Evolutionary conservation across 2,113 vertebrate species (phyloP).

Genomic region (Periophthalmodon schlosseri): DNA sequence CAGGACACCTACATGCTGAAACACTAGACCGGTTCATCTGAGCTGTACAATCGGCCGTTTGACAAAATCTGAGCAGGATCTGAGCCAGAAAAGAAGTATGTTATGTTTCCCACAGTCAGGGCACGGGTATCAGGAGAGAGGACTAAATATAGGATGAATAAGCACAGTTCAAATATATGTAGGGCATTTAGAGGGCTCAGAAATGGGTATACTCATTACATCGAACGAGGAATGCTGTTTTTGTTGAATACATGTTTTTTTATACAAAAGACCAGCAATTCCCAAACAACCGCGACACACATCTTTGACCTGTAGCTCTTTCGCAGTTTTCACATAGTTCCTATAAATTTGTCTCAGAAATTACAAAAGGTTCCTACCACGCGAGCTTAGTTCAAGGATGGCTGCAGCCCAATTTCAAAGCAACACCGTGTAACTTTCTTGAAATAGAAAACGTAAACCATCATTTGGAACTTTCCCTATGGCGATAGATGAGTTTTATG

Average conservation of each 20-base stretch:
- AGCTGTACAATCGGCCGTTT: constrained; percentile 52
- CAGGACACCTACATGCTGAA: constrained; percentile 46
- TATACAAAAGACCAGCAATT: background rate
- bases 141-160: constrained; percentile 65
- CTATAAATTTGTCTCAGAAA: background rate
- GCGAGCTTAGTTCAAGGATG: background rate
- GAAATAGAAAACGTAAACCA: no score
- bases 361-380: background rate
- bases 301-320: background rate
- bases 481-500: no score
- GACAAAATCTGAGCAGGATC: constrained; percentile 11
- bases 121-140: constrained; percentile 34
- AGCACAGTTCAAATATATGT: constrained; percentile 45
- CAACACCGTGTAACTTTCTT: no score
- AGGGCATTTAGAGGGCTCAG: constrained; percentile 28
- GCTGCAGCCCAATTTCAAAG: background rate
- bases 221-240: background rate
- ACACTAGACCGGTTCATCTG: constrained; percentile 47
- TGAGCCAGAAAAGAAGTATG: constrained; percentile 19
- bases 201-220: constrained; percentile 23
- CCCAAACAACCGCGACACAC: background rate
- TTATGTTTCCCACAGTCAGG: constrained; percentile 54
- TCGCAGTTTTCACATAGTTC: background rate
- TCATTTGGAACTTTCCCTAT: no score
- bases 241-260: background rate